Conservation (phyloP, 2,888 invertebrate genomes). For the Heliconius charithonia region DNA sequence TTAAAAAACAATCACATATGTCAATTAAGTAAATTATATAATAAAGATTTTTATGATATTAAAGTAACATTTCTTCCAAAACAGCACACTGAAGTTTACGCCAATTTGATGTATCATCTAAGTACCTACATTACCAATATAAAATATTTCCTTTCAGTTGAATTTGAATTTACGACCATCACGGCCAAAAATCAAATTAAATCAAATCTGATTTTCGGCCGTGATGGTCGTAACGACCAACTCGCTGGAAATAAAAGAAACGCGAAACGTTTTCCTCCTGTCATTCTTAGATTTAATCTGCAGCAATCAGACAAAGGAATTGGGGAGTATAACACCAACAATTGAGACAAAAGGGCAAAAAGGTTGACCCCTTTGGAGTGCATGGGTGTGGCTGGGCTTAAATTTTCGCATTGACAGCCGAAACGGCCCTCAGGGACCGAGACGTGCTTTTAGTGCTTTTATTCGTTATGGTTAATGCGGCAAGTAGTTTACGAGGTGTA, state of each 20-base stretch:
- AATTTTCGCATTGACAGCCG: constrained; percentile 84
- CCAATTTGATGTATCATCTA: no score
- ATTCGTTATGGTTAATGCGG: constrained; percentile 83
- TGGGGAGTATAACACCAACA: constrained; percentile 61
- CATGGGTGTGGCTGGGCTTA: constrained; percentile 81
- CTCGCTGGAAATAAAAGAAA: constrained; percentile 22
- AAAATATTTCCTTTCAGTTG: no score
- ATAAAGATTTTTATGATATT: no score
- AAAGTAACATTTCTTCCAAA: no score
- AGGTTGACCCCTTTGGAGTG: constrained; percentile 80
- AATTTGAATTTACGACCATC: neutral
- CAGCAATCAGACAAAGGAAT: constrained; percentile 54
- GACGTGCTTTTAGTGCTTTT: constrained; percentile 82
- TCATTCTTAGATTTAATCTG: constrained; percentile 46
- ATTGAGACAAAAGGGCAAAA: constrained; percentile 79
- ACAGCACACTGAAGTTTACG: no score
- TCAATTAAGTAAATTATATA: no score
- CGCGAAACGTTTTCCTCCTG: constrained; percentile 15
- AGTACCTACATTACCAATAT: no score
- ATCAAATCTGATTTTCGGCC: no score
- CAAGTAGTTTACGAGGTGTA: constrained; percentile 79
- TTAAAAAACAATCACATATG: no score
- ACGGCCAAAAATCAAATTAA: neutral
- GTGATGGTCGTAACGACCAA: neutral
- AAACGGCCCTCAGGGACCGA: constrained; percentile 80